These are phyloP conservation scores for Cygnus buccinator DNA, from an alignment of 2,113 vertebrate genomes.

Conservation along the genomic window DNA sequence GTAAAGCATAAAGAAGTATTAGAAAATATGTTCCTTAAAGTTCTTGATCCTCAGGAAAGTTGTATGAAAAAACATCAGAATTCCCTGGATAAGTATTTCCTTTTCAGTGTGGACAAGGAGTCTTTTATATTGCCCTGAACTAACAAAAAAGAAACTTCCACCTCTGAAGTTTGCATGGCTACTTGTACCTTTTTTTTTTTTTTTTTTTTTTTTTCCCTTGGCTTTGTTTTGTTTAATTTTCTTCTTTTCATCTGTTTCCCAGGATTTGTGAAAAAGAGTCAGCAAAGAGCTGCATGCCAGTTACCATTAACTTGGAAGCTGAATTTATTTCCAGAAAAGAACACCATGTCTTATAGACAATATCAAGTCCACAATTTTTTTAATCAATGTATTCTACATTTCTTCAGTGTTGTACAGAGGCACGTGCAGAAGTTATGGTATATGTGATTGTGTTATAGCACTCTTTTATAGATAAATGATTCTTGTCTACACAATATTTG, in stretches of 20 bases:
- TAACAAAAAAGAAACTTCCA: not conserved
- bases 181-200: not conserved
- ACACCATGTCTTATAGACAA: not conserved
- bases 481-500: not conserved
- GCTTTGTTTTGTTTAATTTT: not conserved
- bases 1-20: not conserved
- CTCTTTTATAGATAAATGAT: not conserved
- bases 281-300: not conserved
- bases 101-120: not conserved
- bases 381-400: not conserved
- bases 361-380: not conserved
- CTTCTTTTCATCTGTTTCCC: not conserved
- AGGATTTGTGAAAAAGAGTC: not conserved
- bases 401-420: not conserved
- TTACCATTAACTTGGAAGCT: not conserved
- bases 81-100: not conserved
- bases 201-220: fast-evolving
- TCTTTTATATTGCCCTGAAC: not conserved
- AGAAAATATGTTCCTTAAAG: not conserved
- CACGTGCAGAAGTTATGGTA: not conserved
- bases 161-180: not conserved
- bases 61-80: not conserved
- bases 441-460: not conserved
- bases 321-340: not conserved
- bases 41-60: not conserved